phyloP scores from a whole-genome alignment of 2,113 vertebrate species.

The Limanda limanda region DNA sequence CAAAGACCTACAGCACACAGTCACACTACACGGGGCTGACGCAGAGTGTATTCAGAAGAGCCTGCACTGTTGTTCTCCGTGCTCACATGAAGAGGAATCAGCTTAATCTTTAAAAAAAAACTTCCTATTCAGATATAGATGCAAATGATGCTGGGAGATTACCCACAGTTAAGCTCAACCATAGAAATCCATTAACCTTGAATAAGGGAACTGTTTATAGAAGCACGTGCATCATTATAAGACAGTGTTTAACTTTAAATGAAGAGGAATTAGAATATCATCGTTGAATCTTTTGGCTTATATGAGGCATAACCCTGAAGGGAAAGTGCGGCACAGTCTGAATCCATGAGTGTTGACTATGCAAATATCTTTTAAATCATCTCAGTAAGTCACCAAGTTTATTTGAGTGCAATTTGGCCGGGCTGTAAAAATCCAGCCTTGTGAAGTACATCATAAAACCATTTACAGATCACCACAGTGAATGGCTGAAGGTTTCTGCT shows the following conservation, averaged over 20 bases:
- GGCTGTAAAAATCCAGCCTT: background rate
- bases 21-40: conserved; percentile 10
- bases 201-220: background rate
- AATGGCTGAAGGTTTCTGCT: background rate
- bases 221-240: background rate
- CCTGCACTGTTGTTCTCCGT: background rate
- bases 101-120: conserved; percentile 9
- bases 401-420: background rate
- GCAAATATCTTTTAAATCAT: background rate
- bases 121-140: background rate
- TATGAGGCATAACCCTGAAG: background rate
- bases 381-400: background rate
- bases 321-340: background rate
- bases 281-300: background rate
- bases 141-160: conserved; percentile 12
- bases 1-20: conserved; percentile 6
- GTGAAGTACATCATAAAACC: background rate
- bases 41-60: background rate
- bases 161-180: conserved; percentile 2
- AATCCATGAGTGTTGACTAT: background rate
- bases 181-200: background rate
- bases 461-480: conserved; percentile 4
- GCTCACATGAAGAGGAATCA: conserved; percentile 11
- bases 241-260: conserved; percentile 7
- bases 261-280: background rate